Evolutionary conservation across 2,888 invertebrate species (phyloP).

Genomic region (Autographa gamma): DNA sequence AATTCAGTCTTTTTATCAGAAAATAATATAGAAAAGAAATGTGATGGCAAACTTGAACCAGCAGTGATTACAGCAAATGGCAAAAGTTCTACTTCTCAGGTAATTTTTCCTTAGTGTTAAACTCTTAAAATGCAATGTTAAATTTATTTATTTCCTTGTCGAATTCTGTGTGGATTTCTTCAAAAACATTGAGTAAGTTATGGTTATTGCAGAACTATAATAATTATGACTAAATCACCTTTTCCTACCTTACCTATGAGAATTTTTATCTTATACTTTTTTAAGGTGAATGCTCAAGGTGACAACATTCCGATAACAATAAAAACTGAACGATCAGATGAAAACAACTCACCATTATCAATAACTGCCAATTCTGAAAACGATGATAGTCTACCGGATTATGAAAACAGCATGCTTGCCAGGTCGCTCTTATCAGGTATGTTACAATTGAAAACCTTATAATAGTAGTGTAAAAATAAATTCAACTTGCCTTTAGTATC

Average conservation of each 20-base stretch:
- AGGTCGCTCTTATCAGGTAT: slow-evolving; percentile 85
- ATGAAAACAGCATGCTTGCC: slow-evolving; percentile 88
- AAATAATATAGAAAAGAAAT: slow-evolving; percentile 80
- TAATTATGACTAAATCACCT: too few relatives aligned
- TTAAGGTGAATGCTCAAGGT: slow-evolving; percentile 71
- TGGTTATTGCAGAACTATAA: too few relatives aligned
- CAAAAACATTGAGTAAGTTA: too few relatives aligned
- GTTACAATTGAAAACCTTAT: neutral
- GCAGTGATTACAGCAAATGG: slow-evolving; percentile 77
- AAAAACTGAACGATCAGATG: slow-evolving; percentile 82
- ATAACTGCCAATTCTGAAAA: slow-evolving; percentile 76
- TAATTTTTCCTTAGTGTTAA: slow-evolving; percentile 46
- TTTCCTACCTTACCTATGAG: too few relatives aligned
- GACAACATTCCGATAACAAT: slow-evolving; percentile 79
- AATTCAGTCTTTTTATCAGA: slow-evolving; percentile 71
- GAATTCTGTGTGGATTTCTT: too few relatives aligned
- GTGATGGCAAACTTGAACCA: slow-evolving; percentile 73
- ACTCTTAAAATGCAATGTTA: too few relatives aligned
- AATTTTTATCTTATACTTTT: neutral
- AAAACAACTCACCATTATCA: slow-evolving; percentile 73
- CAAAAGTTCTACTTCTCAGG: slow-evolving; percentile 75
- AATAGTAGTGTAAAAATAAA: too few relatives aligned
- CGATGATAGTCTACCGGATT: slow-evolving; percentile 85
- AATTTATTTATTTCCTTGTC: too few relatives aligned
- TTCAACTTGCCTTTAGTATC: too few relatives aligned